A percentile compares a stretch with the other conserved stretches of the same genome.
Conservation (phyloP, 2,888 invertebrate genomes). For the Cerastoderma edule region DNA sequence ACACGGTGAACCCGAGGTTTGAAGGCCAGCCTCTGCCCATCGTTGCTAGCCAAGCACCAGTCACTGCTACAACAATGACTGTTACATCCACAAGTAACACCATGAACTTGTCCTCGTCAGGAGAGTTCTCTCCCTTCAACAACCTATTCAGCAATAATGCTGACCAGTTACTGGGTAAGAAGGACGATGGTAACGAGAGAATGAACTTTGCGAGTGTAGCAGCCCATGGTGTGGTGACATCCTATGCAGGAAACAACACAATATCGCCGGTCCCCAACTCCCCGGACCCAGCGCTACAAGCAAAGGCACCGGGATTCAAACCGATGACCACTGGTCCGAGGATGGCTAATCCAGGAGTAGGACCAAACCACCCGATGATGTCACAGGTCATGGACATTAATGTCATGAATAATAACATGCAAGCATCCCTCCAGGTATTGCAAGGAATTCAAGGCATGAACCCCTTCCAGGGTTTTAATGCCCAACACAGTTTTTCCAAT, state of each 20-base stretch:
- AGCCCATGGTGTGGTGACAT: constrained; percentile 86
- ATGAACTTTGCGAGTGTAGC: constrained; percentile 90
- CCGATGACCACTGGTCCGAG: constrained; percentile 57
- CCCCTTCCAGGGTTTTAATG: constrained; percentile 42
- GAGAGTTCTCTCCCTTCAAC: constrained; percentile 95
- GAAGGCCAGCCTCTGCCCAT: constrained; percentile 78
- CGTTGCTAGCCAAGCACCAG: constrained; percentile 62
- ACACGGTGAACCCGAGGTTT: constrained; percentile 50
- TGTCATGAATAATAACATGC: constrained; percentile 48
- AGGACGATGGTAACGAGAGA: constrained; percentile 81
- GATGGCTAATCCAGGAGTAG: constrained; percentile 51
- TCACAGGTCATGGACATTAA: constrained; percentile 49
- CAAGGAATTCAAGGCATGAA: constrained; percentile 42
- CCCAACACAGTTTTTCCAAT: constrained; percentile 76
- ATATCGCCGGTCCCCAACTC: constrained; percentile 60
- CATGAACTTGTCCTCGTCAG: constrained; percentile 82
- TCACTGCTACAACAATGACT: constrained; percentile 52
- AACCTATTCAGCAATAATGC: constrained; percentile 89
- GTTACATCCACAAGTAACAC: constrained; percentile 44
- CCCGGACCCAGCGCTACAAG: constrained; percentile 79
- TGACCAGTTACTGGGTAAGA: constrained; percentile 77
- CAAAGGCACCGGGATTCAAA: constrained; percentile 84
- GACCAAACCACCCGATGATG: constrained; percentile 31
- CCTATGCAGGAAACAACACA: constrained; percentile 58
- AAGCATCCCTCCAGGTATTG: constrained; percentile 36